Evolutionary conservation across 2,888 invertebrate species (phyloP).

Genomic region (Listrodromus nycthemerus): DNA sequence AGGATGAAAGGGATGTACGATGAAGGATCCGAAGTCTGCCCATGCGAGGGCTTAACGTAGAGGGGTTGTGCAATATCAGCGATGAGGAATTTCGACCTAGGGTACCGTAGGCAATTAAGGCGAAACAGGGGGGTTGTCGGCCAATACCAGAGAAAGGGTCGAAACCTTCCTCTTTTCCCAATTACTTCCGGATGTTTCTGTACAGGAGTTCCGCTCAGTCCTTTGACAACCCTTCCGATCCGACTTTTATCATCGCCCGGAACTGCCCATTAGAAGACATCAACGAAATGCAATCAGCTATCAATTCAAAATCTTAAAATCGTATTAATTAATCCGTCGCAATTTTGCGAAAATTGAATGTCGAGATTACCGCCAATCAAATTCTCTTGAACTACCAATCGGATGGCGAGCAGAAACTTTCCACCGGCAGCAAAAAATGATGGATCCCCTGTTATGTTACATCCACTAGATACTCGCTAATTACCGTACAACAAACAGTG

Average conservation of each 20-base stretch:
- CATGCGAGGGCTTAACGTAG: not conserved
- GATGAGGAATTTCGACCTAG: conserved; percentile 20
- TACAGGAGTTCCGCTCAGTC: not conserved
- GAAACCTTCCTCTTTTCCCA: conserved; percentile 60
- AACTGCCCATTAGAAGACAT: not conserved
- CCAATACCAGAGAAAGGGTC: conserved; percentile 57
- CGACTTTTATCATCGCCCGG: conserved; percentile 4
- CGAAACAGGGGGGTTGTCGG: conserved; percentile 18
- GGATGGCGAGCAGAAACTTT: not conserved
- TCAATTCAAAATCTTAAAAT: not conserved
- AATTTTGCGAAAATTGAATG: not conserved
- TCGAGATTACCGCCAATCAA: not conserved
- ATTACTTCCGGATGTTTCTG: conserved; percentile 64
- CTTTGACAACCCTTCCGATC: conserved; percentile 10
- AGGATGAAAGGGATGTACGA: not conserved
- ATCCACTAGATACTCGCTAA: not conserved
- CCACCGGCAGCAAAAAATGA: not conserved
- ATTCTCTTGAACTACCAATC: not conserved
- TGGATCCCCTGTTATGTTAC: not conserved
- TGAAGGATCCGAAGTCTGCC: not conserved
- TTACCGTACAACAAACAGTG: conserved; percentile 2
- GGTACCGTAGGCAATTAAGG: conserved; percentile 42
- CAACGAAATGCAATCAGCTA: conserved; percentile 1
- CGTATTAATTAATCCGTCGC: not conserved
- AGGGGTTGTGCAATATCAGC: not conserved